Evolutionary conservation across 2,888 invertebrate species (phyloP).

Genomic region (Clivina fossor): DNA sequence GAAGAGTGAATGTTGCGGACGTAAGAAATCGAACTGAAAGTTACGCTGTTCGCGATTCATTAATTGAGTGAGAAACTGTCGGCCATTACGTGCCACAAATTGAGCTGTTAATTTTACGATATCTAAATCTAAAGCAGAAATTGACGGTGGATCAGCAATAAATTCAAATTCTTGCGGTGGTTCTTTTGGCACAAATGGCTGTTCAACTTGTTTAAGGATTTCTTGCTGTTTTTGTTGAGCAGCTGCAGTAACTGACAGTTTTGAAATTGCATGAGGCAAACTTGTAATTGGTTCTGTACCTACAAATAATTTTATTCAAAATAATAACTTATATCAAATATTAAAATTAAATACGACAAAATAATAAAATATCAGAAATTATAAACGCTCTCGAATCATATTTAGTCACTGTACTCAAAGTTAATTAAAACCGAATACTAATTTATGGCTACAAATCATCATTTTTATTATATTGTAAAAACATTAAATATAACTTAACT

Average conservation of each 20-base stretch:
- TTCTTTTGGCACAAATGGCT: slow-evolving; percentile 87
- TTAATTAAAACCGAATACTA: slow-evolving; percentile 46
- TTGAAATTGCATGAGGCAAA: slow-evolving; percentile 55
- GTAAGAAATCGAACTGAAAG: slow-evolving; percentile 97
- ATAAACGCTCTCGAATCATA: slow-evolving; percentile 46
- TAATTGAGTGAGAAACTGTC: slow-evolving; percentile 95
- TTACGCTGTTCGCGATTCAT: slow-evolving; percentile 99
- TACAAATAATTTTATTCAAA: slow-evolving; percentile 38
- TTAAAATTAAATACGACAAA: slow-evolving; percentile 10
- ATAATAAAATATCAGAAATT: slow-evolving; percentile 37
- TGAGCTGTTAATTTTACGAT: slow-evolving; percentile 98
- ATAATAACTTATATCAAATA: neutral
- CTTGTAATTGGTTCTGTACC: slow-evolving; percentile 54
- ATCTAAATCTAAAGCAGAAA: slow-evolving; percentile 96
- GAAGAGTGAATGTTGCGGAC: slow-evolving; percentile 97
- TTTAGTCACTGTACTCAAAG: slow-evolving; percentile 48
- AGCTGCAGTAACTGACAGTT: slow-evolving; percentile 68
- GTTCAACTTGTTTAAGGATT: slow-evolving; percentile 80
- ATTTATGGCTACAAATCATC: slow-evolving; percentile 52
- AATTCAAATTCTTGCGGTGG: slow-evolving; percentile 92
- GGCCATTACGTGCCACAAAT: slow-evolving; percentile 97
- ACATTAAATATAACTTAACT: slow-evolving; percentile 38
- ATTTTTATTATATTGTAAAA: neutral
- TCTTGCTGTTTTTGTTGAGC: slow-evolving; percentile 88
- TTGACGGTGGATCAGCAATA: slow-evolving; percentile 96